Conservation (phyloP, 2,888 invertebrate species). For the Laothoe populi region DNA sequence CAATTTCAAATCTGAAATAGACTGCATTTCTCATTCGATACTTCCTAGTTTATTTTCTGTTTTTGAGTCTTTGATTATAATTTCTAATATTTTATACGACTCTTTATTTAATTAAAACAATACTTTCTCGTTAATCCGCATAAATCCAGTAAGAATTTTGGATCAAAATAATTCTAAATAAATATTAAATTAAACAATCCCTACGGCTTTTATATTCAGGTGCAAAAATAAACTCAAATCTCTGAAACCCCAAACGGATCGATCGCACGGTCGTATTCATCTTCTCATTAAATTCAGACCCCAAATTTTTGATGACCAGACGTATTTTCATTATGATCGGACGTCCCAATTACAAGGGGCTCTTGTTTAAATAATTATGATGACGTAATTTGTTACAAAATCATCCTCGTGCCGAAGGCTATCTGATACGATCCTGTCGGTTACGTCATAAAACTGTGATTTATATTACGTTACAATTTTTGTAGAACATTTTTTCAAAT, state of each 20-base stretch:
- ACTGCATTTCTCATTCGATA: too few relatives aligned
- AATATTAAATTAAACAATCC: not conserved
- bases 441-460: slow-evolving; percentile 26
- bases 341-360: slow-evolving; percentile 22
- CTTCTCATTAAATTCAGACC: slow-evolving; percentile 20
- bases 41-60: too few relatives aligned
- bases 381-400: slow-evolving; percentile 19
- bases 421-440: slow-evolving; percentile 17
- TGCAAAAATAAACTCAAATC: not conserved
- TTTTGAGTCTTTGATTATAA: too few relatives aligned
- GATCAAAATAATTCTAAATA: too few relatives aligned
- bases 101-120: too few relatives aligned
- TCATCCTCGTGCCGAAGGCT: slow-evolving; percentile 18
- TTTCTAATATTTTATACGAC: too few relatives aligned
- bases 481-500: slow-evolving; percentile 23
- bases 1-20: too few relatives aligned
- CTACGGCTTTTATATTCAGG: not conserved
- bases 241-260: not conserved
- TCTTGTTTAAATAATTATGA: slow-evolving; percentile 24
- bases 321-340: slow-evolving; percentile 16
- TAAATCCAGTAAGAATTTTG: too few relatives aligned
- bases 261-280: not conserved
- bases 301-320: slow-evolving; percentile 19
- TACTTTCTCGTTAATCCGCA: too few relatives aligned
- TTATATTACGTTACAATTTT: slow-evolving; percentile 26